Base-by-base conservation (phyloP, 1,140 invertebrate genomes). In the Hylaeus volcanicus region DNA sequence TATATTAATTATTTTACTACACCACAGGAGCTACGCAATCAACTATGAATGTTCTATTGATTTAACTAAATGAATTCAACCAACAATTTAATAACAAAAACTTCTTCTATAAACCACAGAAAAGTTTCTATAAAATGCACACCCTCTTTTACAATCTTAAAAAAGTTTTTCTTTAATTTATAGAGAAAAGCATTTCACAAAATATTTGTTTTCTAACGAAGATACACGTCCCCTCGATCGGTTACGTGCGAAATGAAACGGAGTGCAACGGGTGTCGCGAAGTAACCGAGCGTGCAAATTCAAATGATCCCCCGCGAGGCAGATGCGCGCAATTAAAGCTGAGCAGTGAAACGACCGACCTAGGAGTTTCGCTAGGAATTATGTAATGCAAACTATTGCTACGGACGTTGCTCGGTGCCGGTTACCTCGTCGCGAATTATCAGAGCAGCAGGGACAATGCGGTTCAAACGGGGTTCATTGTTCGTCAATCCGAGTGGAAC, bases 371-470 rank as follows among this genome's bases (percentile, higher is more conserved):
- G 56, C 66, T 71, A 37, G 53, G 56, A 71, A 70, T 77, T 70
- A 66, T 14, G 37, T 71, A 63, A 77, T 58, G 12, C 11, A 1
- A 58, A 11, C 14, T n/a, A 51, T 70, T 51, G 66, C 66, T 26
- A 66, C 65, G 74, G 74, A 77, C 69, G 60, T 41, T 64, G 39
- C 48, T 14, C 51, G 39, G 51, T 48, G 14, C 73, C 61, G 37
- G 74, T 51, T 53, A 68, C 41, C 15, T 39, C 14, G 45, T 51
- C 45, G 43, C 39, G 66, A 61, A 48, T 51, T 70, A 77, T 77
- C 66, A 37, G 9, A 45, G 55, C 53, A 76, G 12, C 65, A 15
- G 14, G 55, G 74, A 77, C 74, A 69, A 76, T 68, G 74, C 53
- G 48, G 48, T 63, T 48, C 43, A 63, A 51, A 15, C 5, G 0